A percentile compares a stretch with the other conserved stretches of the same genome.
These are phyloP conservation scores for Callospermophilus lateralis DNA, from an alignment of 2,113 vertebrate genomes.

Conservation along the genomic window DNA sequence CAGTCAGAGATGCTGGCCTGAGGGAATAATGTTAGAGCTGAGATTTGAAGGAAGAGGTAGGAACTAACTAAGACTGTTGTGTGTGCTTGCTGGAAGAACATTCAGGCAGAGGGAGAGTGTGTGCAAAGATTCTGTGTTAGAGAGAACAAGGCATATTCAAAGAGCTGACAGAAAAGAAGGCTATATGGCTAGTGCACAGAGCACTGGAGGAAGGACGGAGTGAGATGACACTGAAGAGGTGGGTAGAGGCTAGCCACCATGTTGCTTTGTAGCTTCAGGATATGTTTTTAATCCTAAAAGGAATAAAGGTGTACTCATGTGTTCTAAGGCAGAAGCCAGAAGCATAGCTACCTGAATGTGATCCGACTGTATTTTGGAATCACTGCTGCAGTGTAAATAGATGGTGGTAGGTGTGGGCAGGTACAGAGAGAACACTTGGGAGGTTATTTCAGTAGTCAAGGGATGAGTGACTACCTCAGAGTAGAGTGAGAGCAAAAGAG, in stretches of 20 bases:
- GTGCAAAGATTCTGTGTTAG: not conserved
- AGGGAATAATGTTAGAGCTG: not conserved
- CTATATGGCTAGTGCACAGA: not conserved
- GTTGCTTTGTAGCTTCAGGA: not conserved
- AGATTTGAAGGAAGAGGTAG: not conserved
- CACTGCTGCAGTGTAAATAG: not conserved
- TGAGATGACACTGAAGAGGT: not conserved
- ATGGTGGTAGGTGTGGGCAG: not conserved
- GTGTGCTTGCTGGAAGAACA: not conserved
- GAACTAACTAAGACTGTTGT: not conserved
- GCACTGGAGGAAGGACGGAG: not conserved
- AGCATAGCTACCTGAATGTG: not conserved
- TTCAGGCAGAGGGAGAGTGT: not conserved
- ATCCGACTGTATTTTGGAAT: not conserved
- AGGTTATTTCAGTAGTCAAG: not conserved
- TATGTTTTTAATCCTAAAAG: not conserved
- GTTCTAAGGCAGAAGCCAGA: not conserved
- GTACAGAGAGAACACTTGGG: not conserved
- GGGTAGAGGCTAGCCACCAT: not conserved
- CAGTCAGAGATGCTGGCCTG: not conserved
- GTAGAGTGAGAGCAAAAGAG: not conserved
- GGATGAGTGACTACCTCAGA: not conserved
- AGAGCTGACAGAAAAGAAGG: not conserved
- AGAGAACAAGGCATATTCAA: not conserved
- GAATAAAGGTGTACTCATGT: not conserved